Evolutionary conservation across 2,888 invertebrate species (phyloP).

Genomic region (Agrochola lota): DNA sequence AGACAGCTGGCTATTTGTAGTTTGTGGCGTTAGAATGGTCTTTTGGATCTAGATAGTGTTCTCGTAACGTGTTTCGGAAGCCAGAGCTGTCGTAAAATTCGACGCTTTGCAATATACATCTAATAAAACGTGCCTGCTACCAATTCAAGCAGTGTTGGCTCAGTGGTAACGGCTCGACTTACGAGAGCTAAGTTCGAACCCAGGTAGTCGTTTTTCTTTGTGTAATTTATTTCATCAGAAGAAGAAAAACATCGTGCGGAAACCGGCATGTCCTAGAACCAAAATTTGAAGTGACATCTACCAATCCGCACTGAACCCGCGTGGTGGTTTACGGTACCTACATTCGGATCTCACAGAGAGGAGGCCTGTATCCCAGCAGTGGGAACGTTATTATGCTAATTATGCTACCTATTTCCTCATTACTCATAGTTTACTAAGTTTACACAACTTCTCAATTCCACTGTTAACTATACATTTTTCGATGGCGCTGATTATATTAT

Average conservation of each 20-base stretch:
- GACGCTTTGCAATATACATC: slow-evolving; percentile 10
- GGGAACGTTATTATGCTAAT: no score
- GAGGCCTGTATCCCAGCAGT: no score
- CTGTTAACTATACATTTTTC: no score
- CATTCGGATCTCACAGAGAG: background rate
- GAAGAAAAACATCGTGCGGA: no score
- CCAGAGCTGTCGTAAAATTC: slow-evolving; percentile 20
- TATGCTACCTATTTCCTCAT: background rate
- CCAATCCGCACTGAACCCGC: no score
- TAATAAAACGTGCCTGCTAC: slow-evolving; percentile 4
- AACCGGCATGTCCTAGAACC: no score
- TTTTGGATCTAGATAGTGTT: slow-evolving; percentile 26
- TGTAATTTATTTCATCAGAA: no score
- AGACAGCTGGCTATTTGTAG: slow-evolving; percentile 38
- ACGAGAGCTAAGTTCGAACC: no score
- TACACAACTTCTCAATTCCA: background rate
- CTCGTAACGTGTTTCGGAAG: slow-evolving; percentile 1
- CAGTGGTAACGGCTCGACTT: no score
- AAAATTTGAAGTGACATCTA: no score
- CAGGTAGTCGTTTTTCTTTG: no score
- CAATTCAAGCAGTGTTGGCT: background rate
- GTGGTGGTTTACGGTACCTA: background rate
- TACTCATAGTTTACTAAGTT: background rate
- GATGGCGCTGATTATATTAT: background rate
- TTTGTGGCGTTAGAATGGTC: slow-evolving; percentile 41